A percentile compares a stretch with the other conserved stretches of the same genome.
These are phyloP conservation scores for Phaethon lepturus DNA, from an alignment of 2,113 vertebrate species.

Conservation along the genomic window DNA sequence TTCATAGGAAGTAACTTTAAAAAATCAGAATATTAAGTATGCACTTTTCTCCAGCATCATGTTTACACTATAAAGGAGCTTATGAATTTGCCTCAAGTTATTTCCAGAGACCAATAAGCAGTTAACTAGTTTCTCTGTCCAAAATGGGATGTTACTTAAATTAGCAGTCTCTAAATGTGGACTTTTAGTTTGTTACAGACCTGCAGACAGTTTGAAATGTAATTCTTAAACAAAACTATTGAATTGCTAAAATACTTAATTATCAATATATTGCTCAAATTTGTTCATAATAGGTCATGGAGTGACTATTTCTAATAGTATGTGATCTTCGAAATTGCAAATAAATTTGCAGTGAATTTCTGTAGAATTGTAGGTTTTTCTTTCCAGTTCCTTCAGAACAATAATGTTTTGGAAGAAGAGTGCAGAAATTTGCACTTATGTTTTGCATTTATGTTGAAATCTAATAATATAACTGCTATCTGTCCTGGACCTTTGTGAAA, in stretches of 20 bases:
- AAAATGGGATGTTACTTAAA: not conserved
- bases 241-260: not conserved
- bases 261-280: not conserved
- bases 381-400: not conserved
- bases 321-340: not conserved
- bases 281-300: not conserved
- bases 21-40: not conserved
- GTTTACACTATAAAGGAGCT: not conserved
- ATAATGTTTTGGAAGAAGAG: not conserved
- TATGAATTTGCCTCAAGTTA: not conserved
- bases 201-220: not conserved
- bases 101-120: conserved; percentile 12
- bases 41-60: not conserved
- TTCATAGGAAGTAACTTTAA: not conserved
- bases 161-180: not conserved
- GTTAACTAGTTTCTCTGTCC: not conserved
- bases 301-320: not conserved
- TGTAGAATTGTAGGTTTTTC: not conserved
- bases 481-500: not conserved
- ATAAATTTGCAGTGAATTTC: not conserved
- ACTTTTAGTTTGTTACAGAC: not conserved
- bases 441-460: not conserved
- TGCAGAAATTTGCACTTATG: not conserved
- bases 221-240: not conserved
- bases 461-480: not conserved